These are phyloP conservation scores for Calosoma granatense DNA, from an alignment of 1,140 invertebrate genomes.

Conservation along the genomic window DNA sequence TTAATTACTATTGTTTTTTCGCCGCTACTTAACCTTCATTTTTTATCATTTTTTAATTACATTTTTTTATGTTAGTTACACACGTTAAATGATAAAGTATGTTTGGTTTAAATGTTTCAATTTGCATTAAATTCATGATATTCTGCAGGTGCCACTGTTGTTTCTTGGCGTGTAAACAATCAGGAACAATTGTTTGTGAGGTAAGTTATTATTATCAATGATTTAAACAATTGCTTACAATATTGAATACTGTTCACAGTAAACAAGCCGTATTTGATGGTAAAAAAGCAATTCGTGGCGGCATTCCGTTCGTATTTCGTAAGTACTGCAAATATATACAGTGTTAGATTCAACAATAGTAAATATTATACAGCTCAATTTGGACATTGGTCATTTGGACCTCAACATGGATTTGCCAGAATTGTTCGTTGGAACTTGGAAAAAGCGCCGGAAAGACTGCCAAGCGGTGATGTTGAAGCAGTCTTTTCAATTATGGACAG, in stretches of 20 bases:
- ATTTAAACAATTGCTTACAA: slow-evolving; percentile 10
- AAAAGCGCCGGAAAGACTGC: slow-evolving; percentile 72
- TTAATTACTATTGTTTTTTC: neutral
- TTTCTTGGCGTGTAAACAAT: slow-evolving; percentile 90
- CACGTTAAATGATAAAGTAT: too few species aligned
- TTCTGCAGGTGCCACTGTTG: slow-evolving; percentile 77
- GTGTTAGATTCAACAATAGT: too few species aligned
- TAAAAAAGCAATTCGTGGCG: slow-evolving; percentile 87
- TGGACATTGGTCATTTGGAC: slow-evolving; percentile 84
- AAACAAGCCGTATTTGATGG: slow-evolving; percentile 92
- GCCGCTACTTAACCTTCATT: slow-evolving; percentile 34
- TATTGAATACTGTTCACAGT: slow-evolving; percentile 48
- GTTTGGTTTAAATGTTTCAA: slow-evolving; percentile 18
- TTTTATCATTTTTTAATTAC: slow-evolving; percentile 32
- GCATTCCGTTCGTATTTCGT: slow-evolving; percentile 94
- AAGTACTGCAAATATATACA: slow-evolving; percentile 44
- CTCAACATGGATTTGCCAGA: slow-evolving; percentile 89
- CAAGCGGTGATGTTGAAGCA: slow-evolving; percentile 82
- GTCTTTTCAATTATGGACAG: slow-evolving; percentile 85
- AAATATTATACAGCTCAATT: slow-evolving; percentile 90
- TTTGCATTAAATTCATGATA: neutral
- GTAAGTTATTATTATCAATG: slow-evolving; percentile 41
- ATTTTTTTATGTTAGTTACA: slow-evolving; percentile 12
- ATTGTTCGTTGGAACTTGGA: slow-evolving; percentile 84
- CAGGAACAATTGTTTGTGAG: slow-evolving; percentile 91